Base-by-base conservation (phyloP, 23 tunicate genomes). In the Halocynthia aurantium region DNA sequence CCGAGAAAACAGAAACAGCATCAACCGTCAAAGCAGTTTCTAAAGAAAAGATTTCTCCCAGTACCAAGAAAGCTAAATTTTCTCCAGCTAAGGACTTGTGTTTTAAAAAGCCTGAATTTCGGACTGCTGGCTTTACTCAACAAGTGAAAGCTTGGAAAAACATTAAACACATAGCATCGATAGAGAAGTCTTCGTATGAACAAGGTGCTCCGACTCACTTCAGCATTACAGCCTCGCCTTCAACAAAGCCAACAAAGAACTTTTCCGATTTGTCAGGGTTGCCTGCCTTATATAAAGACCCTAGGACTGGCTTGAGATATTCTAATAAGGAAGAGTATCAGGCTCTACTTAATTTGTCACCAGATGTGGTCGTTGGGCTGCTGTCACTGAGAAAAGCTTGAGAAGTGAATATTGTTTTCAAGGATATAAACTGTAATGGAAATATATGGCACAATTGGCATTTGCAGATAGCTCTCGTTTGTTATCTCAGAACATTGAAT, bases 181-280 rank as follows among this genome's bases (percentile, higher is more conserved):
- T 70, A 11, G 84, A 88, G 61, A 88, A 88, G 63, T 76, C 86
- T 10, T 76, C 70, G 52, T 31, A 75, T 51, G 40, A 72, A 15
- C 76, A 62, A 50, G 86, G 81, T 6, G 70, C 55, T 52, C 58
- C 77, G 6, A 67, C 83, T 8, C 85, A 88, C 79, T 84, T 81
- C 13, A 82, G 84, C 54, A 74, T 88, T 20, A 77, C 81, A 52
- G 88, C 95, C 65, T 81, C 88, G 0, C 84, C 88, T 8, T 74
- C 88, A 44, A 57, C 66, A 10, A 81, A 81, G 67, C 95, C 95
- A n/a, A 73, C 72, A 6, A 88, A 88, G 77, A 83, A 82, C 67
- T 88, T 83, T 65, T 88, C 95, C 19, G 95, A 88, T 65, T 15
- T 88, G 21, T 88, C 95, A 40, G 95, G 95, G 20, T 53, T 88